Evolutionary conservation across 2,113 vertebrate genomes (phyloP), one percentile per base, ranked within the genome.

Genomic region (Hippopotamus amphibius): DNA sequence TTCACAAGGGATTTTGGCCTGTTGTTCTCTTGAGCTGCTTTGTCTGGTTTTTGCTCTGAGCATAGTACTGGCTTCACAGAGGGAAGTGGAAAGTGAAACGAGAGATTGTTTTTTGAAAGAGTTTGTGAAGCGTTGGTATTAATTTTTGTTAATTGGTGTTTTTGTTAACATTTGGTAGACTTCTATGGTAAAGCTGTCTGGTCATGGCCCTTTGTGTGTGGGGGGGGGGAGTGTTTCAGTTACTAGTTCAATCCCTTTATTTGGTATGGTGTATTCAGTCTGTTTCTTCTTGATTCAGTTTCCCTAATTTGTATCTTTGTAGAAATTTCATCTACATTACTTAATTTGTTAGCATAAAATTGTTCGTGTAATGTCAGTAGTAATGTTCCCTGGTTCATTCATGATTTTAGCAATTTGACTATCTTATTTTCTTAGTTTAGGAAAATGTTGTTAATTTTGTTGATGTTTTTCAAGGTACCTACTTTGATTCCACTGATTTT

Each of bases 291-390:
- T 53, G 22, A 82, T 33, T 88, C 72, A 86, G 5, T 69, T 87
- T 79, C 53, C 55, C 7, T 77, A 55, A n/a, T 87, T 76, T 66
- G 13, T 82, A 22, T 30, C 22, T 85, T 96, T 87, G 22, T 83
- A 79, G 63, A 94, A 71, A 53, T 83, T 92, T 94, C 66, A 81
- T 76, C 37, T 74, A 43, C 28, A 4, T 46, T 85, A 81, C 41
- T 86, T 74, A 74, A 57, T 92, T 55, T 43, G 5, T 93, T 90
- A 33, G 80, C 48, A 61, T 82, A 86, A 81, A 95, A 93, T 68
- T 50, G 9, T 79, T 88, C 5, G 15, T 92, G 16, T 72, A 95
- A 88, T 41, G 63, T 50, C 48, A 24, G 33, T 71, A 83, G 48
- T 77, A 41, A 63, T 84, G 14, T 69, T 93, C 33, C 82, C 17